A percentile compares a stretch with the other conserved stretches of the same genome.
These are phyloP conservation scores for Acipenser ruthenus DNA, from an alignment of 2,797 vertebrate genomes.

Conservation along the genomic window DNA sequence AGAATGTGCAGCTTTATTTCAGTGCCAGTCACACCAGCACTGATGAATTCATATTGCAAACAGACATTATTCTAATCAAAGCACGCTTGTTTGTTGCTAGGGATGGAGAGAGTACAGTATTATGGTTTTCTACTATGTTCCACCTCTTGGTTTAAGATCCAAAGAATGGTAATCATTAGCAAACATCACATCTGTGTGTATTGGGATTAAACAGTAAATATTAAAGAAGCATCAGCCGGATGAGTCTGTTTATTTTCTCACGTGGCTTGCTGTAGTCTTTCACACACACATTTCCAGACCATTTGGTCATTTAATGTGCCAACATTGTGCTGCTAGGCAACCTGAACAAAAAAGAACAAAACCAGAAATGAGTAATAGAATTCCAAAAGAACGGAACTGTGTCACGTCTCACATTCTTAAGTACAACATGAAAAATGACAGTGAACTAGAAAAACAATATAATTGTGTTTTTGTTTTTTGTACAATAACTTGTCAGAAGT, in stretches of 20 bases:
- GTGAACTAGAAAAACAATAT: too few species aligned
- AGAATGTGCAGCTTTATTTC: too few species aligned
- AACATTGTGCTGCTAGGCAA: not conserved
- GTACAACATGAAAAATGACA: too few species aligned
- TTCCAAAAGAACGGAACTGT: too few species aligned
- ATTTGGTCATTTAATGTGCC: too few species aligned
- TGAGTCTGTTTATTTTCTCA: not conserved
- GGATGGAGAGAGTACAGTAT: too few species aligned
- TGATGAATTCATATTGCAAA: not conserved
- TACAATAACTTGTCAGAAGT: too few species aligned
- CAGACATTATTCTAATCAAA: not conserved
- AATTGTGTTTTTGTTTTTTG: too few species aligned
- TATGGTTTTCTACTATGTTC: not conserved
- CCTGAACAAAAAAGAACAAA: not conserved
- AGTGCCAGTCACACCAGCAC: not conserved
- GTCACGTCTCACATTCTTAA: too few species aligned
- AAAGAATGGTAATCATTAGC: not conserved
- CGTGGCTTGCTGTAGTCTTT: not conserved
- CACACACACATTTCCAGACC: not conserved
- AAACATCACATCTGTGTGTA: not conserved
- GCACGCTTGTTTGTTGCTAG: too few species aligned
- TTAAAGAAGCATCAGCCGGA: not conserved
- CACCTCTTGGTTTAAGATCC: not conserved
- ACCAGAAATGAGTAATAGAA: not conserved
- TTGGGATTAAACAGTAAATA: slow-evolving; percentile 1